Base-by-base conservation (phyloP, 2,797 vertebrate species). In the Micropoecilia bifurca region DNA sequence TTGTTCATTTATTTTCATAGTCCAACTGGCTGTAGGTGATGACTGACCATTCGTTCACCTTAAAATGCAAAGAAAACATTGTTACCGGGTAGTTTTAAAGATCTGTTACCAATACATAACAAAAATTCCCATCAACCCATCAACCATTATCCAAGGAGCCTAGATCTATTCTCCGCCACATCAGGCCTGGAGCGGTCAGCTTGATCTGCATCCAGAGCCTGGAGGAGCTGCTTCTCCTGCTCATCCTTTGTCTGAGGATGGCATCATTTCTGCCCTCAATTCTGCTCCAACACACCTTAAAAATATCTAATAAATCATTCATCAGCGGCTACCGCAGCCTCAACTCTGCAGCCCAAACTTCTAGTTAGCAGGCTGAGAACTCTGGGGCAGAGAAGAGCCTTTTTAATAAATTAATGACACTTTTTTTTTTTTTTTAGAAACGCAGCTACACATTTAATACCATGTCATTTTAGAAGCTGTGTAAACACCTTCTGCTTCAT, bases 241-340 rank as follows among this genome's bases (percentile, higher is more conserved):
- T 83, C 83, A 79, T 87, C 79, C 69, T 20, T 50, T 69, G 45
- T 45, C n/a, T 79, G 47, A 80, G 74, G 59, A 74, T 16, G 12
- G 6, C 36, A 59, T 72, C 63, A 50, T 28, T 8, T 14, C 61
- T 53, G 50, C 47, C 48, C 72, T 78, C 71, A 25, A 63, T 63
- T 46, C 39, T 50, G 74, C 47, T 28, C 47, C 73, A 74, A 63
- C 74, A 57, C 71, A 76, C 41, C 14, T 33, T 39, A 1, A 71
- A 76, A 73, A 39, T 18, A 83, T 43, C 12, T 33, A 18, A 71
- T 43, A 53, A 83, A 41, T 76, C 46, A 63, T 57, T 25, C 46
- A 73, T 18, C 53, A 82, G 45, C 39, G 22, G 18, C 25, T 22
- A 20, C 39, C 10, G 16, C 9, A 45, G 25, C 20, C 22, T 69